Conservation (phyloP, 2,797 vertebrate species). For the Mormyrops attenuatus region DNA sequence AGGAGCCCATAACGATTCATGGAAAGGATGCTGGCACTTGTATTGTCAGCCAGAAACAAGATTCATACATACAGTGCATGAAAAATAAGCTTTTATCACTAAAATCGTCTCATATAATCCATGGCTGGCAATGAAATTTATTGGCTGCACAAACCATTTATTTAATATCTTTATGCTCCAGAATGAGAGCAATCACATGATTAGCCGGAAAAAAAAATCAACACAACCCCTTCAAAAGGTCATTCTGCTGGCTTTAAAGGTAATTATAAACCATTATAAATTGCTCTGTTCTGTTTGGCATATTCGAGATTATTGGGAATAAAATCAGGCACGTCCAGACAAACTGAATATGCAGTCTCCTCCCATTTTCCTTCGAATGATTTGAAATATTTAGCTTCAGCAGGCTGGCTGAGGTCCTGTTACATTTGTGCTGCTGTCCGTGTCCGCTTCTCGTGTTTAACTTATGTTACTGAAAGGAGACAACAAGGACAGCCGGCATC, state of each 20-base stretch:
- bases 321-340: not conserved
- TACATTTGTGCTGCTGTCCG: not conserved
- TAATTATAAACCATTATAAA: not conserved
- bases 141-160: not conserved
- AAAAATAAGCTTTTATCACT: not conserved
- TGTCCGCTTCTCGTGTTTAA: not conserved
- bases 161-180: not conserved
- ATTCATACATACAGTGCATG: not conserved
- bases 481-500: not conserved
- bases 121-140: not conserved
- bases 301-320: slow-evolving; percentile 6
- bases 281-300: not conserved
- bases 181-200: not conserved
- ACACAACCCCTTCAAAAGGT: not conserved
- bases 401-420: not conserved
- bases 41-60: not conserved
- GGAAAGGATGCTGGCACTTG: not conserved
- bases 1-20: not conserved
- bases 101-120: not conserved
- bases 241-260: not conserved
- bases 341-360: not conserved
- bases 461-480: not conserved
- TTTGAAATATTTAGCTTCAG: not conserved
- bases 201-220: not conserved
- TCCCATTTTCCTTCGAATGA: not conserved